A percentile compares a stretch with the other conserved stretches of the same genome.
Conservation (phyloP, 2,888 invertebrate genomes). For the Drosophila prostipennis region DNA sequence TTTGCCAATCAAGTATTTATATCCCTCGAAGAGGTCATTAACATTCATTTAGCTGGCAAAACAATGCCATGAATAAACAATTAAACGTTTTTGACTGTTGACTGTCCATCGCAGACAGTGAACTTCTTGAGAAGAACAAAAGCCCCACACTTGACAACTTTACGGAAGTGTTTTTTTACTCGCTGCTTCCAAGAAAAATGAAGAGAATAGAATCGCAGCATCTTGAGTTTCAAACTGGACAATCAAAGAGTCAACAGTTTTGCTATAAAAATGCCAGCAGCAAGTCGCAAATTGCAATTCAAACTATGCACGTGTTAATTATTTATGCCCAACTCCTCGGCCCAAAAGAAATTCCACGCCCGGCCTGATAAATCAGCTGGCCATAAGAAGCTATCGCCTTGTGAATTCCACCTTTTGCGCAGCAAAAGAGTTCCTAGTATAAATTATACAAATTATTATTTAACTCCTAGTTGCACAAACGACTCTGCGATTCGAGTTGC, state of each 20-base stretch:
- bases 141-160: constrained; percentile 22
- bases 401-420: constrained; percentile 48
- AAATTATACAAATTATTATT: constrained; percentile 79
- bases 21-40: constrained; percentile 51
- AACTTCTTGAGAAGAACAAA: constrained; percentile 42
- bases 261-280: constrained; percentile 44
- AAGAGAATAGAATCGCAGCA: constrained; percentile 22
- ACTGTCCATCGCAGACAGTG: constrained; percentile 22
- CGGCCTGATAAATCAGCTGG: constrained; percentile 43
- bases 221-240: constrained; percentile 36
- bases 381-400: constrained; percentile 55
- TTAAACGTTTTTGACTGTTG: constrained; percentile 37
- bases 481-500: constrained; percentile 5
- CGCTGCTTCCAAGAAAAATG: constrained; percentile 6
- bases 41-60: constrained; percentile 40
- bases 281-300: constrained; percentile 43
- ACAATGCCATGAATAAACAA: constrained; percentile 55
- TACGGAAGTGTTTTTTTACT: constrained; percentile 27
- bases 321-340: constrained; percentile 49
- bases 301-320: constrained; percentile 69
- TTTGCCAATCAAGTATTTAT: constrained; percentile 27
- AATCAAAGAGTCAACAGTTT: constrained; percentile 49
- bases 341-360: constrained; percentile 27
- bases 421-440: constrained; percentile 48
- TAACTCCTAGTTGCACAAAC: constrained; percentile 37